Base-by-base conservation (phyloP, 2,888 invertebrate genomes). In the Cybosia mesomella region DNA sequence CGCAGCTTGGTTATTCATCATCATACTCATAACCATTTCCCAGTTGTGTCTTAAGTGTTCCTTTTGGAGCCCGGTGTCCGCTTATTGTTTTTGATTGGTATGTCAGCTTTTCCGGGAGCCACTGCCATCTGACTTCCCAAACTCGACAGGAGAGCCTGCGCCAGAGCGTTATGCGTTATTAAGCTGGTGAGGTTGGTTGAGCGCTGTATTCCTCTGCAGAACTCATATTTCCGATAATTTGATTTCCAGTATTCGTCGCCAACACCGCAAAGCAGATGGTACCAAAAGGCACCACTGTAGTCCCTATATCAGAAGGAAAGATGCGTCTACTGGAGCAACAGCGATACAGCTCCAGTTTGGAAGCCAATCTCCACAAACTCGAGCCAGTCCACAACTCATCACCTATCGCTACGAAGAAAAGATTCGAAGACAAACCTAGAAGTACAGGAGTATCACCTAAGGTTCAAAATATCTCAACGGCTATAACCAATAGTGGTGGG, bases 311-410 rank as follows among this genome's bases (percentile, higher is more conserved):
- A 0, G 96, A 96, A 83, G 96, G 96, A 1, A 90, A 96, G 24
- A 95, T 96, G 92, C 87, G 96, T 0, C 73, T 95, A 15, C 86
- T 95, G 57, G 96, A 96, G 73, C 93, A 92, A 57, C 90, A 90
- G 34, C 91, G 92, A 9, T 96, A 96, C 88, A 95, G 96, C 79
- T 95, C 96, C 18, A 96, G 96, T 53, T 88, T 97, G 10, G 96
- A 96, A 80, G 96, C 96, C 0, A 96, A 96, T 87, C 88, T 96
- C 67, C 92, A 87, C 67, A 87, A 85, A 43, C 78, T 91, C 0
- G 89, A 91, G 22, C 92, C 93, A 0, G 80, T 87, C 0, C 89
- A 88, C 77, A 63, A 75, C 70, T 76, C 82, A 1, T 87, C 90
- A 0, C 88, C 91, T 0, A 74, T 75, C 43, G 69, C 79, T 0